Evolutionary conservation across 2,888 invertebrate genomes (phyloP).

Genomic region (Monoplex corrugatus): DNA sequence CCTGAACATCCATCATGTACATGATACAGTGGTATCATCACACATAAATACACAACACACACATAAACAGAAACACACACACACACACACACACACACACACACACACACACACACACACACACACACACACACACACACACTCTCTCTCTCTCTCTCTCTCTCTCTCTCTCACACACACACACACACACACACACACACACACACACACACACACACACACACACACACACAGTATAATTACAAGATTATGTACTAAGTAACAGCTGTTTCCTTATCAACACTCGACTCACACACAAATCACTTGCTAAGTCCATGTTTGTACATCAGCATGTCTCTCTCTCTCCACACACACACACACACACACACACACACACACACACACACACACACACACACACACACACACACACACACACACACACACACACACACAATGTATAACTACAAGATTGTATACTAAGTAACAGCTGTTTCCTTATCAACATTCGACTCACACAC

Average conservation of each 20-base stretch:
- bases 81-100: background rate
- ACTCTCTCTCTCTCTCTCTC: background rate
- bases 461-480: too few relatives aligned
- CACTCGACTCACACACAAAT: background rate
- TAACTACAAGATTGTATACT: too few relatives aligned
- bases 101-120: background rate
- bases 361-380: background rate
- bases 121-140: background rate
- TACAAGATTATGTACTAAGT: background rate
- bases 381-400: background rate
- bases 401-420: background rate
- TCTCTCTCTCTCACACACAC: background rate
- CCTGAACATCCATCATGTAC: background rate
- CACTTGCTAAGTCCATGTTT: too few relatives aligned
- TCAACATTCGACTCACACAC: too few relatives aligned
- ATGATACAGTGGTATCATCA: background rate
- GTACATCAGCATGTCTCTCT: too few relatives aligned
- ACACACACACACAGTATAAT: background rate
- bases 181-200: constrained; percentile 19
- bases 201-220: background rate
- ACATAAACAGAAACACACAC: background rate
- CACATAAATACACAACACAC: background rate
- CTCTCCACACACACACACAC: background rate
- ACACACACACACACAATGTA: too few relatives aligned
- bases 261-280: too few relatives aligned